Evolutionary conservation across 2,888 invertebrate genomes (phyloP).

Genomic region (Oithona nana): DNA sequence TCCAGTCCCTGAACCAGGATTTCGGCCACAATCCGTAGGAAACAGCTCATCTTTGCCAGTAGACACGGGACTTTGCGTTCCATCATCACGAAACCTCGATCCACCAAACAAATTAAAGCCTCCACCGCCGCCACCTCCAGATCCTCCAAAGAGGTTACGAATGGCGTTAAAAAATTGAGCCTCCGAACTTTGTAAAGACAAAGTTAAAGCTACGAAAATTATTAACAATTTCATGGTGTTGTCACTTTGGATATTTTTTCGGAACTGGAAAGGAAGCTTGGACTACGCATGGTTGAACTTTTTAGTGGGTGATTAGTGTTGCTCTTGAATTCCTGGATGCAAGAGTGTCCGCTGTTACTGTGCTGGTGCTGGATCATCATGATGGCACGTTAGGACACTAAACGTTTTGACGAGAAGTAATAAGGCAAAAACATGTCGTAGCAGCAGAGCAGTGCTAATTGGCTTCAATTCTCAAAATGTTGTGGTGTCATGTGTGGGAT

Average conservation of each 20-base stretch:
- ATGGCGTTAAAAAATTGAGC: slow-evolving; percentile 7
- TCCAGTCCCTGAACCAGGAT: slow-evolving; percentile 1
- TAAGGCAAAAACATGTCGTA: too few relatives aligned
- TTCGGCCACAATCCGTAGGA: slow-evolving; percentile 6
- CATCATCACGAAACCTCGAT: slow-evolving; percentile 7
- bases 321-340: too few relatives aligned
- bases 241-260: neutral
- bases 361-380: too few relatives aligned
- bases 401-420: too few relatives aligned
- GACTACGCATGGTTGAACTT: too few relatives aligned
- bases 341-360: too few relatives aligned
- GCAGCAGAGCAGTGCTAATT: too few relatives aligned
- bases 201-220: neutral
- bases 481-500: too few relatives aligned
- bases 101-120: neutral
- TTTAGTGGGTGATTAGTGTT: too few relatives aligned
- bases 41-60: slow-evolving; percentile 13
- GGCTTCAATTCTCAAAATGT: too few relatives aligned
- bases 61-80: slow-evolving; percentile 13
- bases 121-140: slow-evolving; percentile 3
- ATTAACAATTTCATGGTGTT: neutral
- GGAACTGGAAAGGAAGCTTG: too few relatives aligned
- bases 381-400: too few relatives aligned
- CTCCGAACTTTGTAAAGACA: neutral
- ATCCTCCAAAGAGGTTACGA: neutral